phyloP scores from a whole-genome alignment of 1,140 invertebrate genomes.

The Akabosia matsudoensis region DNA sequence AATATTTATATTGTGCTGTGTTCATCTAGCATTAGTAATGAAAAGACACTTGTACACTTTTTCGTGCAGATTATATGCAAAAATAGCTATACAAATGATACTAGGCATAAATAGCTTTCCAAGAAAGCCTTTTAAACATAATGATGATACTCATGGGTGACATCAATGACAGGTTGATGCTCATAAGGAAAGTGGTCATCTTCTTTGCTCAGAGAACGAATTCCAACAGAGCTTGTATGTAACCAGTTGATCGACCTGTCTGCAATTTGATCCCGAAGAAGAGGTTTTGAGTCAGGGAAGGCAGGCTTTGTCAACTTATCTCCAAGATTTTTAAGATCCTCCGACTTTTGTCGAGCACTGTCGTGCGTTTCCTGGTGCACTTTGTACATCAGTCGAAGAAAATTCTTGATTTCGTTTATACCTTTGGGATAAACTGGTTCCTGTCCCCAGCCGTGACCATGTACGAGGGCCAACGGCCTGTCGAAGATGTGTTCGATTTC shows the following conservation, averaged over 20 bases:
- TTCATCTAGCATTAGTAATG: no score
- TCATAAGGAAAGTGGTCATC: conserved; percentile 10
- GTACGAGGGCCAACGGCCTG: background rate
- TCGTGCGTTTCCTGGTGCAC: conserved; percentile 12
- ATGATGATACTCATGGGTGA: background rate
- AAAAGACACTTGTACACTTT: no score
- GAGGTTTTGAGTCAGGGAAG: background rate
- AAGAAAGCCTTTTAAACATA: no score
- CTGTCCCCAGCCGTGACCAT: background rate
- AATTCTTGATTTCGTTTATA: conserved; percentile 14
- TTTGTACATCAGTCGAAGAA: conserved; percentile 7
- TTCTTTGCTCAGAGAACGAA: conserved; percentile 9
- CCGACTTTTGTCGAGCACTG: background rate
- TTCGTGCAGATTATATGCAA: no score
- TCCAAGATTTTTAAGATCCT: background rate
- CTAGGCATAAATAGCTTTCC: no score
- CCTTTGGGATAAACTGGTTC: background rate
- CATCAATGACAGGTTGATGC: background rate
- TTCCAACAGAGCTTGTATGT: conserved; percentile 3
- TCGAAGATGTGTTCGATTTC: conserved; percentile 2
- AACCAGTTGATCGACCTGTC: conserved; percentile 1
- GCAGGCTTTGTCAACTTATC: background rate
- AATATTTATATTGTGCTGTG: no score
- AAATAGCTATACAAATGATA: no score
- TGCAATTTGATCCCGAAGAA: background rate